Conservation (phyloP, 2,888 invertebrate species). For the Euzophera pinguis region DNA sequence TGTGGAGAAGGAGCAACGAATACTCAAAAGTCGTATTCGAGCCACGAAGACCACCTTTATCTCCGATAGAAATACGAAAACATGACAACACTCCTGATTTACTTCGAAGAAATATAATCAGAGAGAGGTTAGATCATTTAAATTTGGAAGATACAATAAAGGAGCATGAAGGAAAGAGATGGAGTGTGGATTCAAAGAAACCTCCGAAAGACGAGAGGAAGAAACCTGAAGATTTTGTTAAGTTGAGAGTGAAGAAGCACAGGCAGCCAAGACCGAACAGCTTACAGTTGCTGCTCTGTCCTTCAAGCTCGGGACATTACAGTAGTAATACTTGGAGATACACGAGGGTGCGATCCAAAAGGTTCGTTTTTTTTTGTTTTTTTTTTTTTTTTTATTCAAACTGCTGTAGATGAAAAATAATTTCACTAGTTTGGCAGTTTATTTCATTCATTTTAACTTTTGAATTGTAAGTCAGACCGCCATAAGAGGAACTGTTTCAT, state of each 20-base stretch:
- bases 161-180: conserved; percentile 42
- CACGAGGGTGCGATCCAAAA: conserved; percentile 67
- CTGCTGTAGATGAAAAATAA: too few relatives aligned
- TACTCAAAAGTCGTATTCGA: conserved; percentile 74
- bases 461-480: too few relatives aligned
- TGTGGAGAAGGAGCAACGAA: conserved; percentile 71
- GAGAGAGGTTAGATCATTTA: conserved; percentile 55
- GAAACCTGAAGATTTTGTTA: conserved; percentile 58
- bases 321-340: conserved; percentile 73
- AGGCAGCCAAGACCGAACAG: conserved; percentile 70
- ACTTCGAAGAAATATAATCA: conserved; percentile 53
- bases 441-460: too few relatives aligned
- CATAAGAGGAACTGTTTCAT: too few relatives aligned
- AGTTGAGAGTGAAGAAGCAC: conserved; percentile 60
- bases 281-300: conserved; percentile 66
- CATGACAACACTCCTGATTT: conserved; percentile 55
- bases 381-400: too few relatives aligned
- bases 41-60: conserved; percentile 60
- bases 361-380: conserved; percentile 40
- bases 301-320: conserved; percentile 68
- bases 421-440: too few relatives aligned
- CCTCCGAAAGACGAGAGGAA: conserved; percentile 54
- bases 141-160: conserved; percentile 49
- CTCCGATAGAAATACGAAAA: conserved; percentile 56
- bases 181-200: conserved; percentile 59